Evolutionary conservation across 2,888 invertebrate genomes (phyloP).

Genomic region (Metallyticus violacea): DNA sequence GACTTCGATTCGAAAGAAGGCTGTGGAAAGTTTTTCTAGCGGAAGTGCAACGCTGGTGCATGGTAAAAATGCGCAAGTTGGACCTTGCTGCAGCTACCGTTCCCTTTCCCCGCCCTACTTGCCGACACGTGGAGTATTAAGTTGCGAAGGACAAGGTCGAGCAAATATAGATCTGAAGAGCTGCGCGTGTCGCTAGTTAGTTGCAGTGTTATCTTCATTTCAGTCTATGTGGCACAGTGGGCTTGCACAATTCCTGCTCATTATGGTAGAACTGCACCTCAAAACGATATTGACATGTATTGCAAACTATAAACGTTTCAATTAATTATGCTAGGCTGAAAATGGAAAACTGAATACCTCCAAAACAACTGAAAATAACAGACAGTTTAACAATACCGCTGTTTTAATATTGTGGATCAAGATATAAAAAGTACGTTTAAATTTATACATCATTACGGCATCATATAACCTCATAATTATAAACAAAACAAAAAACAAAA

Average conservation of each 20-base stretch:
- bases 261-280: too few species aligned
- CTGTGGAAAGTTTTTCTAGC: background rate
- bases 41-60: background rate
- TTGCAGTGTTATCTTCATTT: background rate
- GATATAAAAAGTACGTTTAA: too few species aligned
- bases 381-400: too few species aligned
- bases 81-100: background rate
- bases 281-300: too few species aligned
- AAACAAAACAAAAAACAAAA: too few species aligned
- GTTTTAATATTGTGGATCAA: too few species aligned
- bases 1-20: fast-evolving
- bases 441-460: too few species aligned
- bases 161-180: background rate
- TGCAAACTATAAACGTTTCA: too few species aligned
- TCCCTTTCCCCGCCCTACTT: background rate
- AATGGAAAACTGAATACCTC: too few species aligned
- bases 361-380: too few species aligned
- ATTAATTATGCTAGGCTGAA: too few species aligned
- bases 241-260: background rate
- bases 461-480: too few species aligned
- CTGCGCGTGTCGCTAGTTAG: background rate
- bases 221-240: background rate
- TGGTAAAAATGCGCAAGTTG: background rate
- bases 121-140: background rate
- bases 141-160: background rate